Base-by-base conservation (phyloP, 2,113 vertebrate genomes). In the Carassius auratus region DNA sequence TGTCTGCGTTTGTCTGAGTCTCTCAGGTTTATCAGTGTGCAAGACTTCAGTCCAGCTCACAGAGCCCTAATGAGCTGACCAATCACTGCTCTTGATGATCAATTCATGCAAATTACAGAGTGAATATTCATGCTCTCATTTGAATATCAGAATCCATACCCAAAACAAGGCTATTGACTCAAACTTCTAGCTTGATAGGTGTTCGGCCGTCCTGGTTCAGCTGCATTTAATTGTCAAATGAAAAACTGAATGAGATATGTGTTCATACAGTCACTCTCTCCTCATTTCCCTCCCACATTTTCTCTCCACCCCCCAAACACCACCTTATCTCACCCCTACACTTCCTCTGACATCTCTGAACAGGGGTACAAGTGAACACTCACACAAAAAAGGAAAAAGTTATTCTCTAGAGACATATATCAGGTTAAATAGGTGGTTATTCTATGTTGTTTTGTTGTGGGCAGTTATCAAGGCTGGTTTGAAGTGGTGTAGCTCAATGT, bases 211-310 rank as follows among this genome's bases (percentile, higher is more conserved):
- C 23, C 26, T 52, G 2, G 59, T 5, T 68, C 13, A n/a, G 8
- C 79, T 52, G 1, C 33, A 81, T 81, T 38, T 26, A 61, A 55
- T 33, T 1, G 71, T 36, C 59, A 23, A 2, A 38, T 23, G 26
- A 76, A 33, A 81, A 38, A 74, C 48, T 71, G 64, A 73, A 77
- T n/a, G 36, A 76, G 57, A 76, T 38, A 26, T 9, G 57, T 26
- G 81, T 21, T 45, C 50, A 74, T 33, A 50, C 55, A 71, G 71
- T 84, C 81, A 84, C 77, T 85, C 69, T 87, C 66, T 59, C 84
- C 82, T 69, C 52, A 42, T 55, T 73, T 48, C 61, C 59, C 76
- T 48, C 87, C 81, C 85, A 83, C 75, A 61, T 69, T 79, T 57
- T 64, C 76, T 64, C 84, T 85, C 79, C 84, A n/a, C 73, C 82